phyloP scores from a whole-genome alignment of 1,140 invertebrate genomes.

The Aphaenogaster floridana region DNA sequence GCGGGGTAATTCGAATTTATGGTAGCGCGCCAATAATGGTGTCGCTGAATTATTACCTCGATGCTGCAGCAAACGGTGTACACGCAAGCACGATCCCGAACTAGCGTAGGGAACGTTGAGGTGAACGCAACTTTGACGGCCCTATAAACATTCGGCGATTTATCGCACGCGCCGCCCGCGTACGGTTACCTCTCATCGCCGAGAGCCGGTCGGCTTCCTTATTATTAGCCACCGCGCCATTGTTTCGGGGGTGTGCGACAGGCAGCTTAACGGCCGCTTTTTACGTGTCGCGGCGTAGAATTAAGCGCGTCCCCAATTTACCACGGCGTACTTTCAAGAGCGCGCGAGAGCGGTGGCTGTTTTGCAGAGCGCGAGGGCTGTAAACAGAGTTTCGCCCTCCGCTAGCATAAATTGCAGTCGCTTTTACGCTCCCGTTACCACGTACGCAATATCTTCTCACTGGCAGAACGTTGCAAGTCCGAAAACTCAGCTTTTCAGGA shows the following conservation, averaged over 20 bases:
- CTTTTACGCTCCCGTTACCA: conserved; percentile 47
- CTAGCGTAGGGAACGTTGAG: conserved; percentile 10
- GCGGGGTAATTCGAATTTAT: conserved; percentile 50
- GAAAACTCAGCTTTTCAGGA: neutral
- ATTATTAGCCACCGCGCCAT: conserved; percentile 40
- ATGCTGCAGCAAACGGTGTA: conserved; percentile 17
- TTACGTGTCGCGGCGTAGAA: conserved; percentile 47
- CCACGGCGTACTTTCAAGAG: conserved; percentile 37
- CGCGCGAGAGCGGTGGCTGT: conserved; percentile 29
- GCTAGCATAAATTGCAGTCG: conserved; percentile 49
- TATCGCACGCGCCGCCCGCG: conserved; percentile 20
- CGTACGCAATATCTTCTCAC: conserved; percentile 35
- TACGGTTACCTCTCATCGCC: conserved; percentile 18
- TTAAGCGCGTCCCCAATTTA: conserved; percentile 62
- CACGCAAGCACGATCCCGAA: neutral
- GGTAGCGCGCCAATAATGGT: conserved; percentile 56
- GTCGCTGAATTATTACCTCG: conserved; percentile 57
- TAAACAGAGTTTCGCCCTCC: conserved; percentile 52
- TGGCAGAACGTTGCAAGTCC: neutral
- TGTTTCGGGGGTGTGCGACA: conserved; percentile 42
- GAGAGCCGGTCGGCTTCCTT: conserved; percentile 13
- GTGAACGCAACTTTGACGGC: conserved; percentile 39
- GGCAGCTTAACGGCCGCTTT: conserved; percentile 50
- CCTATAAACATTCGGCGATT: conserved; percentile 56
- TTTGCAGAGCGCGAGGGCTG: conserved; percentile 46